Conservation (phyloP, 1,140 invertebrate species). For the Cardiocondyla obscurior region DNA sequence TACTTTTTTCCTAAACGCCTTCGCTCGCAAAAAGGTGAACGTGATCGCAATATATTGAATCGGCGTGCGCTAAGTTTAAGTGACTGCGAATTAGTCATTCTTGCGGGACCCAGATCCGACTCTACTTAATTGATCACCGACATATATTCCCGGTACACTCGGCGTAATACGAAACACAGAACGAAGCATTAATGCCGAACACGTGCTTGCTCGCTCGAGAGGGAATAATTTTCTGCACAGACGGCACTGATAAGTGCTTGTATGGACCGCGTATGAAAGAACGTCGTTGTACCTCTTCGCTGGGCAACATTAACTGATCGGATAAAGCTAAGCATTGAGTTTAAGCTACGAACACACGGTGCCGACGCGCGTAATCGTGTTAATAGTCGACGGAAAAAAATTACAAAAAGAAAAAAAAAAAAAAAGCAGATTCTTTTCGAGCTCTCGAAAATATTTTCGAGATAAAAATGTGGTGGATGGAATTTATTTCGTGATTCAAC, state of each 20-base stretch:
- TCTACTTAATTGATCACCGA: not conserved
- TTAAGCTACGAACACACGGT: not conserved
- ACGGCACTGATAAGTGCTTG: slow-evolving; percentile 47
- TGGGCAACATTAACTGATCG: slow-evolving; percentile 15
- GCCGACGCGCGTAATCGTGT: not conserved
- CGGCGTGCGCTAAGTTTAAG: not conserved
- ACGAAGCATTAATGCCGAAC: slow-evolving; percentile 26
- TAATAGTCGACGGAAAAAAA: too few species aligned
- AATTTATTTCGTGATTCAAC: too few species aligned
- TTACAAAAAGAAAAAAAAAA: too few species aligned
- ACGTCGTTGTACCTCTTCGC: slow-evolving; percentile 35
- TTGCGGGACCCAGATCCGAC: not conserved
- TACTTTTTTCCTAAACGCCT: not conserved
- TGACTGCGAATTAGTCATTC: not conserved
- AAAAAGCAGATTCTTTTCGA: too few species aligned
- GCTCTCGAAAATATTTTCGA: too few species aligned
- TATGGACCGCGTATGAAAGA: slow-evolving; percentile 19
- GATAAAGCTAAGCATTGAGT: not conserved
- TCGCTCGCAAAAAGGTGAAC: too few species aligned
- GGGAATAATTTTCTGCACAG: slow-evolving; percentile 45
- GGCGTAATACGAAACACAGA: not conserved
- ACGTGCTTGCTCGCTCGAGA: slow-evolving; percentile 15
- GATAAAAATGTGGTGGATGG: too few species aligned
- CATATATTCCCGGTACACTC: not conserved
- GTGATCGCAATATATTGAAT: not conserved